Evolutionary conservation across 2,888 invertebrate genomes (phyloP), one percentile per base, ranked within the genome.

Genomic region (Euplagia quadripunctaria): DNA sequence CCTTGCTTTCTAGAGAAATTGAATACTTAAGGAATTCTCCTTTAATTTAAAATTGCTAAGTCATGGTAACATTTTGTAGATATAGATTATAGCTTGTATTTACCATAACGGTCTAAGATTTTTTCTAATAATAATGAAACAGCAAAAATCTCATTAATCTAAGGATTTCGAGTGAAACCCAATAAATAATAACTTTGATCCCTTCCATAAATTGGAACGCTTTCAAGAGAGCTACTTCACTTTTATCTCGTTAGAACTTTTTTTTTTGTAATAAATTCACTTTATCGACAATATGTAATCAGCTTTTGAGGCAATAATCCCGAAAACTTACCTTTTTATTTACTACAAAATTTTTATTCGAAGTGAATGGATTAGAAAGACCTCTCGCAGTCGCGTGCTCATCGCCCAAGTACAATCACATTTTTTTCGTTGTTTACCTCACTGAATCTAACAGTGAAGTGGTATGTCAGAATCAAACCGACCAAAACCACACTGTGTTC

Each of bases 181-280:
- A 88, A 90, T 90, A 90, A 91, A 90, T 91, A 89, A 89, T 86
- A 88, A 89, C 90, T 90, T 88, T 90, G 91, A 91, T 91, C 90
- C 90, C 85, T 87, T 85, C 82, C 80, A 84, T 86, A 88, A 90
- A 89, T 89, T 89, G 88, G 86, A 82, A 84, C 79, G 82, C 87
- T 89, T 89, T 89, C 89, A 88, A 82, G 83, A 79, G 79, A 76
- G 69, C 79, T 65, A 84, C 82, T 84, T 84, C 81, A 78, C 84
- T 87, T 88, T 83, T 87, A 87, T 86, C 86, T 86, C 75, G 76
- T 80, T 78, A 76, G 71, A 79, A 78, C 73, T 82, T 81, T 82
- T 84, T 82, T 81, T 82, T 84, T 81, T 80, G 78, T 79, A 83
- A 86, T 80, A 86, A 83, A 71, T 82, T 80, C 78, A 78, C 77